Evolutionary conservation across 2,888 invertebrate genomes (phyloP), one percentile per base, ranked within the genome.

Genomic region (Callyntrura guangdongensis): DNA sequence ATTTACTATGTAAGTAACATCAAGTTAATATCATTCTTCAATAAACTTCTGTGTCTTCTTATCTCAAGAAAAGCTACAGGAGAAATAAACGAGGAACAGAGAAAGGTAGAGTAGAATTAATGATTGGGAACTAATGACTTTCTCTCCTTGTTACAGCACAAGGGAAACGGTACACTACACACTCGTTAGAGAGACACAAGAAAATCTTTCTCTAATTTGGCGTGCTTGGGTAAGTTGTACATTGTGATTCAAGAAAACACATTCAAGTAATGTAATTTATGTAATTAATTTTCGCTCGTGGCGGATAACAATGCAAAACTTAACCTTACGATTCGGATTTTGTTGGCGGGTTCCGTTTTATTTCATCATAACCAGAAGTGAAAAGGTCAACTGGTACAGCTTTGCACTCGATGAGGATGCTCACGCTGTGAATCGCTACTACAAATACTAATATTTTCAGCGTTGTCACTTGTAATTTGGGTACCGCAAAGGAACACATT

Each of bases 301-400:
- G 12, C 22, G 36, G 27, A 36, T 9, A 56, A 47, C 12, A 69
- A 9, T 72, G 6, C 69, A 85, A 69, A 27, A 69, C 8, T n/a
- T 27, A 86, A 61, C 89, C n/a, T 36, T 89, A 89, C 89, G 83
- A 74, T 36, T 83, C 83, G 1, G 49, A 17, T 61, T 61, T 61
- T 22, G 59, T 25, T 81, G 86, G 86, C 20, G 72, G 90, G 49
- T 3, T 45, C 27, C 82, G 72, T 82, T 82, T 90, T 72, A 90
- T 86, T 61, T 86, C 90, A 82, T 90, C 86, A 74, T 90, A 86
- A 36, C 69, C 85, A 14, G 90, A 90, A 64, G 49, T 67, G 82
- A 61, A 90, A 86, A 90, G 90, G 86, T 90, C 90, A 86, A 90
- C 90, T 74, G 90, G 90, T 27, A 90, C 86, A 56, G 90, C 86